Base-by-base conservation (phyloP, 2,113 vertebrate species). In the Piaya cayana region DNA sequence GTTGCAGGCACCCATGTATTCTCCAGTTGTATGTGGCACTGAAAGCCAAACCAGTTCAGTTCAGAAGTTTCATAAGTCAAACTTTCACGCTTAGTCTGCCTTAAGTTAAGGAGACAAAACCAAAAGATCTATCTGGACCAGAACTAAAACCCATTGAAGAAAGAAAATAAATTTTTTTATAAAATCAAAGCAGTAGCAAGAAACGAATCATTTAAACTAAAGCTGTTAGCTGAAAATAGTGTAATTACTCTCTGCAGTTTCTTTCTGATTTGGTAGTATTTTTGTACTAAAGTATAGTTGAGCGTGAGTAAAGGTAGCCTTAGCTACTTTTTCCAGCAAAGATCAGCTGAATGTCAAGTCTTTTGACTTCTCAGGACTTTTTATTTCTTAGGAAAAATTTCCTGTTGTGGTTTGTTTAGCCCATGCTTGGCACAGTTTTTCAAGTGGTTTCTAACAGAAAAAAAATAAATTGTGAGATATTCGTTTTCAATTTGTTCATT, bases 1-100 rank as follows among this genome's bases (percentile, higher is more conserved):
- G 5, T 27, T 3, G 2, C 25, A 89, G 76, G 43, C 39, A 83
- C 19, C 22, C 52, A 58, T 0, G 0, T n/a, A 43, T 9, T 30
- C 29, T 81, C 64, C 64, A 45, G 32, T 27, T 69, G 39, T 30
- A 45, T 3, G 3, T 13, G 15, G 29, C 45, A 53, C 65, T 62
- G 37, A 58, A 58, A 90, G 27, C 18, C 47, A 53, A 39, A 69
- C 5, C 15, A 34, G 39, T 49, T 82, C 5, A 3, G 39, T 30
- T 58, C 29, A 29, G 65, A 75, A 67, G 56, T 42, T 65, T 58
- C 23, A 37, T 27, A 23, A 70, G 15, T 27, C 16, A 18, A n/a
- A 76, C 43, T 59, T 82, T 49, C 52, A 76, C 8, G 27, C 13
- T 56, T 29, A 8, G 8, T 20, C 36, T 62, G 25, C 45, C 22